phyloP scores from a whole-genome alignment of 2,113 vertebrate species.

The Pelvicachromis taeniatus region DNA sequence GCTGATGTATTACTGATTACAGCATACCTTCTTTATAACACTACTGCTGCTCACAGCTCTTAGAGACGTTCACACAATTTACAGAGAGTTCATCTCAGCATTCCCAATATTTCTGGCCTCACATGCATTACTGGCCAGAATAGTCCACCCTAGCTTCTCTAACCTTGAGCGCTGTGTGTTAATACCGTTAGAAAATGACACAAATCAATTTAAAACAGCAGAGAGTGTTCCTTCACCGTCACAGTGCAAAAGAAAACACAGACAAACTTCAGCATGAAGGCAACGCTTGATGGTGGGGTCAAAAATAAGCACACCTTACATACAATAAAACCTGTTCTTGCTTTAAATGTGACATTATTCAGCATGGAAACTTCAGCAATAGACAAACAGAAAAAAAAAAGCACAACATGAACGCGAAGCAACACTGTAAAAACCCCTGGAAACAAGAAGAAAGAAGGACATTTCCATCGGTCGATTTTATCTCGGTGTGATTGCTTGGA shows the following conservation, averaged over 20 bases:
- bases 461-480: not conserved
- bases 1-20: constrained; percentile 2
- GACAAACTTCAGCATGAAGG: constrained; percentile 20
- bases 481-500: constrained; percentile 19
- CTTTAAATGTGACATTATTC: not conserved
- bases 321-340: not conserved
- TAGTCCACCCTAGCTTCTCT: not conserved
- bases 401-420: not conserved
- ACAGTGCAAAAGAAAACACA: constrained; percentile 33
- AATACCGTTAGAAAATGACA: not conserved
- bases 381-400: constrained; percentile 26
- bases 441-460: not conserved
- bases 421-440: not conserved
- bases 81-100: constrained; percentile 34
- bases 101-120: constrained; percentile 16
- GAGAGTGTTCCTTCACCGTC: not conserved
- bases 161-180: not conserved
- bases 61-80: constrained; percentile 39
- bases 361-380: not conserved
- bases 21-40: constrained; percentile 26
- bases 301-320: constrained; percentile 11
- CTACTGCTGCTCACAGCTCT: constrained; percentile 31
- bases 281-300: constrained; percentile 19
- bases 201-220: not conserved
- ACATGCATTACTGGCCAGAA: constrained; percentile 39